Percentiles rank a stretch among this genome's conserved stretches.
phyloP scores from a whole-genome alignment of 2,797 vertebrate species.

The Spinibarbus caldwelli region DNA sequence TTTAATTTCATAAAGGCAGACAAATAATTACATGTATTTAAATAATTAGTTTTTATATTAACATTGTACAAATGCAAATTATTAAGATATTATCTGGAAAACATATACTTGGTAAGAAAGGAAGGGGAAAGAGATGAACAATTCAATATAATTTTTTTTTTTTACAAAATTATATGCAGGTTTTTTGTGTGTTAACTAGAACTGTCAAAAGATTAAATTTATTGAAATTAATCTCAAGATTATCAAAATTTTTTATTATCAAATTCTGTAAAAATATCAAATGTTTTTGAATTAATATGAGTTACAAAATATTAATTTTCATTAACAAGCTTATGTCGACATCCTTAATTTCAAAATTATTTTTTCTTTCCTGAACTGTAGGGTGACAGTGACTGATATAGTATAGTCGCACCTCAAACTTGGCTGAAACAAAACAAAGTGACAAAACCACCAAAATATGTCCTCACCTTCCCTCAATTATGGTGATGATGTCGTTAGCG shows the following conservation, averaged over 20 bases:
- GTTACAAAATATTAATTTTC: not conserved
- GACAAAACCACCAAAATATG: not conserved
- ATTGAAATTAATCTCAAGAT: no score
- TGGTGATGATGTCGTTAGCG: conserved; percentile 95
- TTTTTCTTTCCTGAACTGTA: not conserved
- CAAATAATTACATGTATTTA: not conserved
- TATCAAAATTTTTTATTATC: no score
- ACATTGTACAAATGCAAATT: no score
- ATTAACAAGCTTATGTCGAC: not conserved
- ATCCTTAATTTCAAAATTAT: no score
- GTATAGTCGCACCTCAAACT: not conserved
- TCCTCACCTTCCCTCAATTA: conserved; percentile 95
- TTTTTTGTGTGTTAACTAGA: not conserved
- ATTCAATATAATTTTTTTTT: no score
- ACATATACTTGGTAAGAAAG: no score
- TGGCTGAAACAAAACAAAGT: not conserved
- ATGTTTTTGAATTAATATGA: not conserved
- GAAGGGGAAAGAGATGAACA: no score
- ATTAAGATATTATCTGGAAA: no score
- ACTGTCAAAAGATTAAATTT: not conserved
- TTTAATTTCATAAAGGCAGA: not conserved
- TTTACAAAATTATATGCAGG: no score
- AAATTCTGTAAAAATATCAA: no score
- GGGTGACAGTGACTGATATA: not conserved
- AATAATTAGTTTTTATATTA: no score